A percentile compares a stretch with the other conserved stretches of the same genome.
Evolutionary conservation across 2,797 vertebrate genomes (phyloP).

Genomic region (Spondyliosoma cantharus): DNA sequence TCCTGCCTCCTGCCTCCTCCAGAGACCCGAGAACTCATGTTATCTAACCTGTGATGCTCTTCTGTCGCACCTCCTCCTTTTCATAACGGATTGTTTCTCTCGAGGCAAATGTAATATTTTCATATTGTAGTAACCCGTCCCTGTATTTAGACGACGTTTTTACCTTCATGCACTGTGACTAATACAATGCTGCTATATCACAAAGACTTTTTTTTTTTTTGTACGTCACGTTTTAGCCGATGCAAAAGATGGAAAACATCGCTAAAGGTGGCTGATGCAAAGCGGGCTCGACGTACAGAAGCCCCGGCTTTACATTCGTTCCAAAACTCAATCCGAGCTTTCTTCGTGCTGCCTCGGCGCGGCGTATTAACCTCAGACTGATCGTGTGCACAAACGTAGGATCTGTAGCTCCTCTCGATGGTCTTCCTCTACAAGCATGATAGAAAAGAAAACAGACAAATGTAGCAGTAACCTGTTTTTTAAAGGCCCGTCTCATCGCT

Average conservation of each 20-base stretch:
- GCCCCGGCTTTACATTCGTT: slow-evolving; percentile 42
- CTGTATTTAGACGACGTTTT: slow-evolving; percentile 75
- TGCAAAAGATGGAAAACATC: slow-evolving; percentile 33
- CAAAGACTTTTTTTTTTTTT: slow-evolving; percentile 66
- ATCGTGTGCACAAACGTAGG: slow-evolving; percentile 54
- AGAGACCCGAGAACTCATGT: slow-evolving; percentile 67
- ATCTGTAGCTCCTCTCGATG: slow-evolving; percentile 50
- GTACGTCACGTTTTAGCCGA: slow-evolving; percentile 53
- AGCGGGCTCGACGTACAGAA: slow-evolving; percentile 42
- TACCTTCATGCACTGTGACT: slow-evolving; percentile 82
- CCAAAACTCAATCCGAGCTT: slow-evolving; percentile 50
- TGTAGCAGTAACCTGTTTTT: slow-evolving; percentile 59
- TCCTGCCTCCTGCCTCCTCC: slow-evolving; percentile 56
- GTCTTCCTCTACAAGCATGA: slow-evolving; percentile 64
- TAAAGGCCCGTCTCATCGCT: slow-evolving; percentile 45
- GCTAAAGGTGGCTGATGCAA: slow-evolving; percentile 45
- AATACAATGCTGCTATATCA: slow-evolving; percentile 82
- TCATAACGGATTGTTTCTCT: slow-evolving; percentile 74
- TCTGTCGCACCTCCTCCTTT: slow-evolving; percentile 62
- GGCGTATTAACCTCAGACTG: slow-evolving; percentile 57
- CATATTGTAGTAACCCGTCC: slow-evolving; percentile 78
- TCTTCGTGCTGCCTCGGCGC: slow-evolving; percentile 54
- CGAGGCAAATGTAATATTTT: slow-evolving; percentile 81
- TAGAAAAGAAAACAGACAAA: slow-evolving; percentile 40
- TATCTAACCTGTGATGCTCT: slow-evolving; percentile 66